Base-by-base conservation (phyloP, 2,888 invertebrate species). In the Acanthosepion lycidas region DNA sequence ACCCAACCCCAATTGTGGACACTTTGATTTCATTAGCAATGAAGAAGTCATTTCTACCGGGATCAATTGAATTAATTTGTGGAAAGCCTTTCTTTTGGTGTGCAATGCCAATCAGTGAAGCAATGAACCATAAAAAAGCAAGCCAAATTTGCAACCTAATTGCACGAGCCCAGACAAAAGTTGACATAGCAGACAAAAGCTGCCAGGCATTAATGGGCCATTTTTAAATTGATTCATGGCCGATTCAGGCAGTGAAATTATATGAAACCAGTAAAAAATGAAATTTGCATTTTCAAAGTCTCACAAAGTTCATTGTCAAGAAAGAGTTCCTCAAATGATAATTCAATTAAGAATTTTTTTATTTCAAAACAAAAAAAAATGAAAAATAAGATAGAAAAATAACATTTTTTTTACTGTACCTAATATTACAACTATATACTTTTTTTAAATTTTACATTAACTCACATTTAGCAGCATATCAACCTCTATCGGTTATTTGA, bases 1-100 rank as follows among this genome's bases (percentile, higher is more conserved):
- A 12, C 78, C 15, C n/a, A 33, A 2, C 78, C n/a, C n/a, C 78
- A 78, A 78, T 78, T n/a, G 12, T 9, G 5, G 9, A 78, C 78
- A 78, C n/a, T 78, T 78, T 78, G n/a, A 78, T 78, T n/a, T 78
- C 78, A n/a, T 78, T 78, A 33, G 78, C n/a, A 78, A 78, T 78
- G 12, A 78, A 78, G n/a, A 78, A 78, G 15, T 78, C 78, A n/a
- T 78, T 78, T n/a, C 33, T 78, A 78, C 18, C 12, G n/a, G 15
- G 78, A 78, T 78, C 78, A 78, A 78, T 78, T 78, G n/a, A 78
- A 78, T 78, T 78, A 78, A 78, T 78, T 78, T 78, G n/a, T 12
- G 9, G n/a, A 78, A 78, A 78, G 18, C 78, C n/a, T 78, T 78
- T n/a, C 78, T 78, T 78, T 78, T 5, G n/a, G n/a, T n/a, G n/a